Percentiles rank a stretch among this genome's conserved stretches.
Conservation (phyloP, 2,113 vertebrate species). For the Aspiorhynchus laticeps region DNA sequence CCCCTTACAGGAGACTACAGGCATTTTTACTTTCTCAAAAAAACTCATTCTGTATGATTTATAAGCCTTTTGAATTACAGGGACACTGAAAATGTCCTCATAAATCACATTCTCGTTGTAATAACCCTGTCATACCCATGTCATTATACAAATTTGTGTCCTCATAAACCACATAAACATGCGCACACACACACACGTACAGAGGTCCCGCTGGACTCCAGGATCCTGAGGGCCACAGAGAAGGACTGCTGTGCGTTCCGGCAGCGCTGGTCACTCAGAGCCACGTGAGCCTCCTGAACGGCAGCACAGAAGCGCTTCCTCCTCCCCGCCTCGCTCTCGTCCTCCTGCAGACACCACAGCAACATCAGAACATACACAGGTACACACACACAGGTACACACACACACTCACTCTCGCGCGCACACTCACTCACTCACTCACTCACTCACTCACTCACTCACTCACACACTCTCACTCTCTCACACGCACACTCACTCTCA, state of each 20-base stretch:
- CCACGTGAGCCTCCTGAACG: constrained; percentile 77
- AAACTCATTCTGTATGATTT: too few species aligned
- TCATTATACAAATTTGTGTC: too few species aligned
- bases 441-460: not conserved
- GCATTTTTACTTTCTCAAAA: too few species aligned
- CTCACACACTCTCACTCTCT: not conserved
- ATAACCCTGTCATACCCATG: too few species aligned
- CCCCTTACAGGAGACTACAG: too few species aligned
- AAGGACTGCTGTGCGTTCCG: constrained; percentile 83
- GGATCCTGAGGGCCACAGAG: constrained; percentile 70
- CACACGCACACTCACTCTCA: too few species aligned
- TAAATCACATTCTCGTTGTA: too few species aligned
- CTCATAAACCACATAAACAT: too few species aligned
- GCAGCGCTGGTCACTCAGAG: constrained; percentile 80
- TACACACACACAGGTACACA: too few species aligned
- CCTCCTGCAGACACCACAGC: not conserved
- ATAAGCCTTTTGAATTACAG: too few species aligned
- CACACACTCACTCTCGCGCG: not conserved
- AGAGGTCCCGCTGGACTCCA: constrained; percentile 66
- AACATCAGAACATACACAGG: not conserved
- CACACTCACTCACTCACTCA: not conserved
- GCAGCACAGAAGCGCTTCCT: constrained; percentile 64
- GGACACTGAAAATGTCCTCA: too few species aligned
- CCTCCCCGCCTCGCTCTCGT: not conserved
- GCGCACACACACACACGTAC: too few species aligned